Conservation (phyloP, 1,140 invertebrate genomes). For the Tetranychus urticae region DNA sequence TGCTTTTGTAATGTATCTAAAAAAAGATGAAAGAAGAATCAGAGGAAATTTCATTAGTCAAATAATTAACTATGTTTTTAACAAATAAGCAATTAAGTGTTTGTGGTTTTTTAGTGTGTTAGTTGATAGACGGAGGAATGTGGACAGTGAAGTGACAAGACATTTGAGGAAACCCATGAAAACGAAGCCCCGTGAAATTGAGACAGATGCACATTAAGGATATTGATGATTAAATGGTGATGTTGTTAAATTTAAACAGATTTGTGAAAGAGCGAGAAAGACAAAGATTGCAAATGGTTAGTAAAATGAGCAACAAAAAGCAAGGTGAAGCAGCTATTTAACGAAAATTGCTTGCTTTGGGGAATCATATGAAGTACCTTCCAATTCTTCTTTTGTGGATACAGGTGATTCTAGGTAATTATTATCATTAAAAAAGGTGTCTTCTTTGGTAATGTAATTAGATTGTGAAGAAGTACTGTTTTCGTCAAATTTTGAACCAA, state of each 20-base stretch:
- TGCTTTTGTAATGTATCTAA: neutral
- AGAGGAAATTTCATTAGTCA: neutral
- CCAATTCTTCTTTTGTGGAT: neutral
- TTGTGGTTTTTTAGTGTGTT: too few species aligned
- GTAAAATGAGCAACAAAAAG: neutral
- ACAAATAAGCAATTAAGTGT: neutral
- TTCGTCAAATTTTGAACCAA: too few species aligned
- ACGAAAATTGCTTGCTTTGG: neutral
- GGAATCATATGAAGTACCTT: neutral
- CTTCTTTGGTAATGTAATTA: neutral
- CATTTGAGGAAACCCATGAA: too few species aligned
- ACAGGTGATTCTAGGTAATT: neutral
- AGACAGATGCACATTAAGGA: too few species aligned
- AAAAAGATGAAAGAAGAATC: neutral
- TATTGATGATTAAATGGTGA: too few species aligned
- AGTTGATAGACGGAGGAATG: too few species aligned
- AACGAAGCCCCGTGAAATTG: too few species aligned
- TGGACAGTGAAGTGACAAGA: too few species aligned
- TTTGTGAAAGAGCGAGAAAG: neutral
- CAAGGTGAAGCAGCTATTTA: neutral
- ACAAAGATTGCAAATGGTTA: neutral
- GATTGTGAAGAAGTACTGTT: too few species aligned
- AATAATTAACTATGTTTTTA: too few species aligned
- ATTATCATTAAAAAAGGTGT: neutral
- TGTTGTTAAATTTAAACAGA: too few species aligned